These are phyloP conservation scores for Lasioglossum pauxillum DNA, from an alignment of 2,888 invertebrate species.

Conservation along the genomic window DNA sequence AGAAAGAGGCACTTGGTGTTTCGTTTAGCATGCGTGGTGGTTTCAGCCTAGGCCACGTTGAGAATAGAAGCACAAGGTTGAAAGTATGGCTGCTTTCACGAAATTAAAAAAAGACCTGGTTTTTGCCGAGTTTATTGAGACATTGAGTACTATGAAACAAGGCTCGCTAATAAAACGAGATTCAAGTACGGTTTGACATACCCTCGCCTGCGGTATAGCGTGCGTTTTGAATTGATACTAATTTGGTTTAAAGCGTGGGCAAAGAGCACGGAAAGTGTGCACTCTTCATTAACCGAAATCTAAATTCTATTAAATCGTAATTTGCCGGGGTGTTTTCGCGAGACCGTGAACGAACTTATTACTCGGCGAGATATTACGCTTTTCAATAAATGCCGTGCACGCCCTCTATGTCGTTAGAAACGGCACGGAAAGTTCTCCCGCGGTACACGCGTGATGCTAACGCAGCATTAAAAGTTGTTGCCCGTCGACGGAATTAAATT, in stretches of 20 bases:
- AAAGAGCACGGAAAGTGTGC: background rate
- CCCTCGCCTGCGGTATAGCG: background rate
- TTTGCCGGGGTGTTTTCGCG: background rate
- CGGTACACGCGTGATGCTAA: slow-evolving; percentile 36
- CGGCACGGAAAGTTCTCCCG: slow-evolving; percentile 18
- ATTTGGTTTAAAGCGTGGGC: background rate
- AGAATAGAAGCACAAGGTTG: background rate
- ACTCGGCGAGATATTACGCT: background rate
- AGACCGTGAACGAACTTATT: background rate
- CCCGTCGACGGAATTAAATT: slow-evolving; percentile 49
- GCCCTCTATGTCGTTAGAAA: background rate
- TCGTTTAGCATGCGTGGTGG: background rate
- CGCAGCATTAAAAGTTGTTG: slow-evolving; percentile 46
- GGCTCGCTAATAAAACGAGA: background rate
- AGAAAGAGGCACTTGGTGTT: background rate
- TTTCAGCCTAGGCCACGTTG: background rate
- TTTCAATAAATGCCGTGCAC: slow-evolving; percentile 11
- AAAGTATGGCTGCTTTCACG: background rate
- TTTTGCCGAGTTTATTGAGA: background rate
- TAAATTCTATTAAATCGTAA: background rate
- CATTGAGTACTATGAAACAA: background rate
- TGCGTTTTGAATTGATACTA: slow-evolving; percentile 2
- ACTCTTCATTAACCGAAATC: slow-evolving; percentile 1
- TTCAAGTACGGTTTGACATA: background rate
- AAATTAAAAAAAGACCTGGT: background rate